phyloP scores from a whole-genome alignment of 2,113 vertebrate genomes.

The Xenopus laevis region DNA sequence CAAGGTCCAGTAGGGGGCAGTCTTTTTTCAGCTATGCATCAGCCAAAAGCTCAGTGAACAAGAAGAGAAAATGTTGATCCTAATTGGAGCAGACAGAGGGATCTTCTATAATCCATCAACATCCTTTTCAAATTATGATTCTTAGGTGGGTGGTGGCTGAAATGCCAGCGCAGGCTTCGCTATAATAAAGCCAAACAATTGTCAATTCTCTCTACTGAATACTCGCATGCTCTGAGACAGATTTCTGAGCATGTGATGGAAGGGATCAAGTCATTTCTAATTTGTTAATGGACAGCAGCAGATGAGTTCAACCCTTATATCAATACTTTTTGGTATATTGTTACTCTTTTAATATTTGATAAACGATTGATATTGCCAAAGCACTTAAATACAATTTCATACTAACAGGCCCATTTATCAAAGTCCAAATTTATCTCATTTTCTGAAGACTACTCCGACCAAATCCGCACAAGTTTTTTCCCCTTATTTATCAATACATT shows the following conservation, averaged over 20 bases:
- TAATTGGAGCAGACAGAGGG: conserved; percentile 71
- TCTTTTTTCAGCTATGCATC: conserved; percentile 59
- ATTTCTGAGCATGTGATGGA: conserved; percentile 17
- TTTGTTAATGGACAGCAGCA: conserved; percentile 26
- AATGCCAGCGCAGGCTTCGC: conserved; percentile 52
- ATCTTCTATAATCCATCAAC: conserved; percentile 68
- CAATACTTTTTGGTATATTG: not conserved
- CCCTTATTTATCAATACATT: no score
- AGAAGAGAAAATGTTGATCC: conserved; percentile 58
- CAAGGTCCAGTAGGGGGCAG: conserved; percentile 65
- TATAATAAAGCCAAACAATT: conserved; percentile 61
- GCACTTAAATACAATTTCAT: no score
- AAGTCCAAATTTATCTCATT: no score
- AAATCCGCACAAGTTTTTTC: no score
- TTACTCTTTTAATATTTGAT: not conserved
- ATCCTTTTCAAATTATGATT: conserved; percentile 69
- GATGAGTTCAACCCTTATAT: not conserved
- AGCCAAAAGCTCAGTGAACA: conserved; percentile 41
- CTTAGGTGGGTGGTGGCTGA: conserved; percentile 65
- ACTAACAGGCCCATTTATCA: no score
- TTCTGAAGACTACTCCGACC: no score
- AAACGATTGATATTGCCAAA: not conserved
- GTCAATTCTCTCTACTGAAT: conserved; percentile 67
- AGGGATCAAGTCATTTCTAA: conserved; percentile 16
- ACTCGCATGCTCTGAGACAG: conserved; percentile 55